Percentiles rank a stretch among this genome's conserved stretches.
These are phyloP conservation scores for Fregata magnificens DNA, from an alignment of 2,113 vertebrate genomes.

Conservation along the genomic window DNA sequence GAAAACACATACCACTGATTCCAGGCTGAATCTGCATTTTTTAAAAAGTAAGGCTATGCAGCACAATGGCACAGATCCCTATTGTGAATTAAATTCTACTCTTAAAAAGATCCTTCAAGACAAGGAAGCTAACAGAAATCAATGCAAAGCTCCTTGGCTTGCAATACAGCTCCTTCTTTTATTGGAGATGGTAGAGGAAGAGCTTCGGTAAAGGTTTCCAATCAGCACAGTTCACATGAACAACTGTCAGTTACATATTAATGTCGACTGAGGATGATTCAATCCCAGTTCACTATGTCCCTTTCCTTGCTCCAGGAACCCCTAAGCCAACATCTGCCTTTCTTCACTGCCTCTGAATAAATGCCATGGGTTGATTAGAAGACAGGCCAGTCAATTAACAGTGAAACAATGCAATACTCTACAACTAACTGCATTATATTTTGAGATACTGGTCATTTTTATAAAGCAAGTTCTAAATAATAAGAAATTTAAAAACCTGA, in stretches of 20 bases:
- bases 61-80: background rate
- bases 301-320: background rate
- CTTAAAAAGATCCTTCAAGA: background rate
- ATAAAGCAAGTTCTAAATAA: background rate
- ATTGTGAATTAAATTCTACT: background rate
- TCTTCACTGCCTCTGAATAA: background rate
- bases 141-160: background rate
- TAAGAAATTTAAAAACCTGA: background rate
- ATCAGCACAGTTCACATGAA: background rate
- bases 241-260: background rate
- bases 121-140: background rate
- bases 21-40: background rate
- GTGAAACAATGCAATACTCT: background rate
- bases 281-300: background rate
- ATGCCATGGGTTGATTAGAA: background rate
- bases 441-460: background rate
- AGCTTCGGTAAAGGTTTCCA: background rate
- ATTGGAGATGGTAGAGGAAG: background rate
- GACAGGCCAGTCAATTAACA: background rate
- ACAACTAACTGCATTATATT: background rate
- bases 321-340: background rate
- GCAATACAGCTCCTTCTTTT: background rate
- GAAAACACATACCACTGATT: fast-evolving
- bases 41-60: background rate
- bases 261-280: fast-evolving